These are phyloP conservation scores for Sebastes minor DNA, from an alignment of 2,797 vertebrate species.

Conservation along the genomic window DNA sequence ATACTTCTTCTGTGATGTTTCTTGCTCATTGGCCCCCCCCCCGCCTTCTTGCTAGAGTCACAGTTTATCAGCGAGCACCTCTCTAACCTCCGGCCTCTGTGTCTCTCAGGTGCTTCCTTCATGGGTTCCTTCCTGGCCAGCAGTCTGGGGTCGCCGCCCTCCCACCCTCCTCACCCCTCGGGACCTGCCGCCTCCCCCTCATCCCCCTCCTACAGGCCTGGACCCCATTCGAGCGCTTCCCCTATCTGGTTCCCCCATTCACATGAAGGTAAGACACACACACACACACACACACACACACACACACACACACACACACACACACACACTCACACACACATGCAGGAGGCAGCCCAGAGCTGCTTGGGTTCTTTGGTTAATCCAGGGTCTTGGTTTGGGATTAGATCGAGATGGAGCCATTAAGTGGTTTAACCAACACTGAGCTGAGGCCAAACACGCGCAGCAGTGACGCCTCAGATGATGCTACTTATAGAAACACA, in stretches of 20 bases:
- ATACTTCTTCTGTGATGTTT: slow-evolving; percentile 14
- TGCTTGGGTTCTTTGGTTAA: slow-evolving; percentile 63
- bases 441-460: slow-evolving; percentile 66
- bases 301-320: slow-evolving; percentile 18
- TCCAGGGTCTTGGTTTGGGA: slow-evolving; percentile 76
- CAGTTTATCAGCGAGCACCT: not conserved
- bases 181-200: slow-evolving; percentile 89
- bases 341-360: slow-evolving; percentile 29
- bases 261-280: slow-evolving; percentile 89
- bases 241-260: slow-evolving; percentile 97
- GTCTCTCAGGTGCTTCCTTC: slow-evolving; percentile 88
- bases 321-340: slow-evolving; percentile 15
- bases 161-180: slow-evolving; percentile 85
- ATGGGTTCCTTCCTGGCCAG: slow-evolving; percentile 96
- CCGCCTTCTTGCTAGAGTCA: not conserved
- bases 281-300: slow-evolving; percentile 15
- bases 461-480: slow-evolving; percentile 61
- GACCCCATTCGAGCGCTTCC: slow-evolving; percentile 90
- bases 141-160: slow-evolving; percentile 89
- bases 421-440: slow-evolving; percentile 78
- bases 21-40: not conserved
- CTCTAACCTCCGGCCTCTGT: slow-evolving; percentile 45
- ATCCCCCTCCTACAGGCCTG: slow-evolving; percentile 88
- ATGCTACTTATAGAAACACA: slow-evolving; percentile 57
- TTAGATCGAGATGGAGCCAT: slow-evolving; percentile 76